Evolutionary conservation across 2,797 vertebrate species (phyloP).

Genomic region (Pipistrellus pipistrellus): DNA sequence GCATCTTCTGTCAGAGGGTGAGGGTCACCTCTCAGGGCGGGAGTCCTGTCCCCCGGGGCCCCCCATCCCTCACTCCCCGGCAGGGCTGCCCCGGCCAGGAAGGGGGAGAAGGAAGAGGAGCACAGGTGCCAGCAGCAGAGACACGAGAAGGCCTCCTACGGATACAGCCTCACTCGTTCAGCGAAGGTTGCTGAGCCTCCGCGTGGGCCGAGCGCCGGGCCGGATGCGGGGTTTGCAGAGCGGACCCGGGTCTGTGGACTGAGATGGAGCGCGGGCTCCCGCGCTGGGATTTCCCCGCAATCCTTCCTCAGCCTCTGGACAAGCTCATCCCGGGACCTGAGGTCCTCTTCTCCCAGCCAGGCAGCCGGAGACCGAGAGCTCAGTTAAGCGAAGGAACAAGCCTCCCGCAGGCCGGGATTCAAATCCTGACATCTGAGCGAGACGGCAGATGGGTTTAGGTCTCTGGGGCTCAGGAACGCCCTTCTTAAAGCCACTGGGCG

Average conservation of each 20-base stretch:
- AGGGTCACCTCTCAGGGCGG: rapidly evolving
- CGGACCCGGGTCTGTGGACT: background rate
- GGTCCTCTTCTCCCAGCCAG: background rate
- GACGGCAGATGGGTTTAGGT: background rate
- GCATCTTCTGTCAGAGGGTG: background rate
- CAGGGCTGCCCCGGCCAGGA: background rate
- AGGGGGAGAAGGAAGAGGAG: background rate
- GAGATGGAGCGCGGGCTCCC: background rate
- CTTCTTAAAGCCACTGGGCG: background rate
- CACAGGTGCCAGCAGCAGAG: background rate
- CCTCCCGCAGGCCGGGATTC: background rate
- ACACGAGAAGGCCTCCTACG: background rate
- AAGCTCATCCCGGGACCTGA: background rate
- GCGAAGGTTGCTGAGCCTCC: background rate
- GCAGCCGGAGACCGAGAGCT: background rate
- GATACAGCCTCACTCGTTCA: background rate
- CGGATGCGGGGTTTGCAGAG: background rate
- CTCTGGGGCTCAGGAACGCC: background rate
- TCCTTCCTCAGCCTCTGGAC: constrained; percentile 17
- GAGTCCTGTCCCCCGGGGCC: background rate
- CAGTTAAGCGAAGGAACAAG: background rate
- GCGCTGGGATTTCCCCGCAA: background rate
- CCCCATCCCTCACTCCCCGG: too few species aligned
- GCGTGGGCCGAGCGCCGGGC: background rate
- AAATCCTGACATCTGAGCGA: background rate